Conservation (phyloP, 2,888 invertebrate species). For the Brachypalpus laphriformis region DNA sequence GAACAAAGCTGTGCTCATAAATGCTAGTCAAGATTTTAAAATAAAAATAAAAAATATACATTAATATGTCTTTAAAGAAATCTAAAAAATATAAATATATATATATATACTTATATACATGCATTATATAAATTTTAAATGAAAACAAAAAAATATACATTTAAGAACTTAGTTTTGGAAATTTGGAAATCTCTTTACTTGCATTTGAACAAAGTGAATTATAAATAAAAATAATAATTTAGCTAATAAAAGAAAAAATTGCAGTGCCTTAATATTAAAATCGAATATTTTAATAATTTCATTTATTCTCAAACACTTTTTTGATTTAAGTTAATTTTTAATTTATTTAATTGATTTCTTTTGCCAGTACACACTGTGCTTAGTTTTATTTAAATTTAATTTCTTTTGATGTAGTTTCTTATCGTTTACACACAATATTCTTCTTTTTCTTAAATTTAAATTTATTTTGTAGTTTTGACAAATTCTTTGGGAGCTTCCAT, state of each 20-base stretch:
- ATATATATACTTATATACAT: too few species aligned
- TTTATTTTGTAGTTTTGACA: background rate
- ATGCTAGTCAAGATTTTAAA: constrained; percentile 65
- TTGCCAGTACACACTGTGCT: constrained; percentile 49
- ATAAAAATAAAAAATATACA: constrained; percentile 7
- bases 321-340: constrained; percentile 21
- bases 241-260: constrained; percentile 30
- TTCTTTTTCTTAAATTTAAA: too few species aligned
- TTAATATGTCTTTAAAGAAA: constrained; percentile 40
- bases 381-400: constrained; percentile 45
- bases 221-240: constrained; percentile 12
- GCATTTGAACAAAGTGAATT: constrained; percentile 25
- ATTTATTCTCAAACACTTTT: constrained; percentile 15
- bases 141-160: background rate
- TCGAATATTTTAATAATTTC: constrained; percentile 4
- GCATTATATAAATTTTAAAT: constrained; percentile 30
- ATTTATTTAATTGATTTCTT: constrained; percentile 38
- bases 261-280: constrained; percentile 65
- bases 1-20: constrained; percentile 48
- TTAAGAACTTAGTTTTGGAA: constrained; percentile 4
- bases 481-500: constrained; percentile 59
- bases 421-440: constrained; percentile 26
- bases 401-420: constrained; percentile 55
- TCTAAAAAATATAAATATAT: background rate
- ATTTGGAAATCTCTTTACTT: background rate